Base-by-base conservation (phyloP, 1,140 invertebrate genomes). In the Phymastichus coffea region DNA sequence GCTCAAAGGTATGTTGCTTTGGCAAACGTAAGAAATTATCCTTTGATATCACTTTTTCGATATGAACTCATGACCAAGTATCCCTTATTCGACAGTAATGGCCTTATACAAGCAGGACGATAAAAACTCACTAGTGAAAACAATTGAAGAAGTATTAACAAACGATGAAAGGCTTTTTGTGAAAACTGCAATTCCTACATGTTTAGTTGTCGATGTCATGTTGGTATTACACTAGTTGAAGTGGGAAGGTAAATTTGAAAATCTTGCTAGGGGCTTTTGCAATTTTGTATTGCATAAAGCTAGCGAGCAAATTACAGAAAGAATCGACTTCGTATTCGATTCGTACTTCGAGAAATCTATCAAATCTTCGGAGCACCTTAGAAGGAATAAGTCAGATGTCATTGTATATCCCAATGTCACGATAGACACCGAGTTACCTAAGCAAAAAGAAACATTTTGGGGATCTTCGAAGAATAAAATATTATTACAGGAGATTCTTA, bases 291-390 rank as follows among this genome's bases (percentile, higher is more conserved):
- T 8, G 1, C 12, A 53, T 2, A 26, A 40, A 53, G n/a, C 10
- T 2, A 9, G 6, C 9, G 3, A 3, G 10, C 15, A 51, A 4
- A 33, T 12, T 33, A 7, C 6, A 33, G 12, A 33, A 7, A n/a
- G 54, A 20, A 57, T 63, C 20, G 61, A 63, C 40, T 57, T 63
- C 41, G 26, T 57, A 23, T 63, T 52, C 20, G 40, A 63, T 17
- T 33, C 46, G 3, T 63, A 63, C 23, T 46, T 46, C 12, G 23
- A 23, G 7, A 38, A 20, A 7, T 63, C 47, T 2, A 12, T 40
- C 7, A 46, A 63, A 43, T 33, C 46, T 28, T 51, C 28, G 10
- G 48, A 63, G 37, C 38, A 44, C 37, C 3, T 54, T 0, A 41
- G 49, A 57, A 17, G 35, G 43, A 35, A 3, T 10, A 38, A 53